A percentile compares a stretch with the other conserved stretches of the same genome.
Evolutionary conservation across 2,888 invertebrate species (phyloP).

Genomic region (Chydorus sphaericus): DNA sequence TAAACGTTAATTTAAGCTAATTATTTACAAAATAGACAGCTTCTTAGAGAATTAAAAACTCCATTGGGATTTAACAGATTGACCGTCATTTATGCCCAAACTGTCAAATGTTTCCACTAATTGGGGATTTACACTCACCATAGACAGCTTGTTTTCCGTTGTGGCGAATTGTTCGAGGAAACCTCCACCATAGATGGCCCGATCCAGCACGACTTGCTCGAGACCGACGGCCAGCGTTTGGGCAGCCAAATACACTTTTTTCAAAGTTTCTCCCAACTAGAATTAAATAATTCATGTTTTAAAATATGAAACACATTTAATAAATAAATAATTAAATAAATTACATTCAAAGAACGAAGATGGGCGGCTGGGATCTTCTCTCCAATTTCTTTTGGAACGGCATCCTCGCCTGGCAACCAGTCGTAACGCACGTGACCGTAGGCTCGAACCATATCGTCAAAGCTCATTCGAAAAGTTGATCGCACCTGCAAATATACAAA

Average conservation of each 20-base stretch:
- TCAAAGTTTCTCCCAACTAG: slow-evolving; percentile 38
- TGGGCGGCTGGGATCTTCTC: slow-evolving; percentile 30
- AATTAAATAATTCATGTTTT: slow-evolving; percentile 21
- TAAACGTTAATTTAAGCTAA: too few species aligned
- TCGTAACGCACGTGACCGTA: slow-evolving; percentile 33
- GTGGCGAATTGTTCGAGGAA: slow-evolving; percentile 39
- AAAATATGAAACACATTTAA: neutral
- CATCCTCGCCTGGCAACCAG: slow-evolving; percentile 34
- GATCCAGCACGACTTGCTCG: slow-evolving; percentile 46
- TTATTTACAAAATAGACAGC: too few species aligned
- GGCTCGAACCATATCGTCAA: slow-evolving; percentile 29
- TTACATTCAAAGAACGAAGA: slow-evolving; percentile 34
- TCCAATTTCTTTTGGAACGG: slow-evolving; percentile 34
- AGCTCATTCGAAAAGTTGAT: slow-evolving; percentile 32
- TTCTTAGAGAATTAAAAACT: too few species aligned
- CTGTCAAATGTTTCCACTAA: too few species aligned
- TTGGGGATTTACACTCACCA: too few species aligned
- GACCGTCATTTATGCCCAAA: too few species aligned
- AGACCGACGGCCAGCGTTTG: slow-evolving; percentile 53
- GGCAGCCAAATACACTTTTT: slow-evolving; percentile 46
- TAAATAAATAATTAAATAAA: slow-evolving; percentile 20
- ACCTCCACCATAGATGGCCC: slow-evolving; percentile 34
- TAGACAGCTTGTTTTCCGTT: slow-evolving; percentile 43
- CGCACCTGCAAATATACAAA: too few species aligned
- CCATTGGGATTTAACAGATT: too few species aligned